A percentile compares a stretch with the other conserved stretches of the same genome.
phyloP scores from a whole-genome alignment of 2,113 vertebrate species.

The Phaethornis superciliosus region DNA sequence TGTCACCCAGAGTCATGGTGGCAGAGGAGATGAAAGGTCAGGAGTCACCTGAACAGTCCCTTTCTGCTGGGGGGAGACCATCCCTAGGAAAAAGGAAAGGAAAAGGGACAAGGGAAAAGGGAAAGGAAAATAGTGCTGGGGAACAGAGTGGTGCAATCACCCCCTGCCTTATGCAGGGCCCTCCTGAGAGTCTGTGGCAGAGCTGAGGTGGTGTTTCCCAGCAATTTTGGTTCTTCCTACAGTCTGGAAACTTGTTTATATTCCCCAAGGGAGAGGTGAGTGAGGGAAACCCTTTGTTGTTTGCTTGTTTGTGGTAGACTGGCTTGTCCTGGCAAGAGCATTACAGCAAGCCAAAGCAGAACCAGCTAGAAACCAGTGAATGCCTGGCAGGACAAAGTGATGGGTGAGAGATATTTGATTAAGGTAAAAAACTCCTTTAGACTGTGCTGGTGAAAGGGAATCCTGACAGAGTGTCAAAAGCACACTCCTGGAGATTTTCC shows the following conservation, averaged over 20 bases:
- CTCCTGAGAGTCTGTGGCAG: neutral
- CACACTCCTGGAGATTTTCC: neutral
- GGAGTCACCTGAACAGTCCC: neutral
- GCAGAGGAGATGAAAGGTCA: neutral
- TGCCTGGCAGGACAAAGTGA: neutral
- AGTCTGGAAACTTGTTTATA: neutral
- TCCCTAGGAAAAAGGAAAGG: neutral
- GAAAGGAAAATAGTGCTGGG: too few species aligned
- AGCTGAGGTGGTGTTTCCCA: neutral
- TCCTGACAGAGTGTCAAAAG: neutral
- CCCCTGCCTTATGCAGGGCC: neutral
- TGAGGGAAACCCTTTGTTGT: constrained; percentile 6
- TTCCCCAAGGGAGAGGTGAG: constrained; percentile 1
- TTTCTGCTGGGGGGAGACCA: neutral
- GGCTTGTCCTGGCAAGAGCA: neutral
- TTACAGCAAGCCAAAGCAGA: constrained; percentile 6
- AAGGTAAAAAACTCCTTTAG: neutral
- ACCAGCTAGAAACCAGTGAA: neutral
- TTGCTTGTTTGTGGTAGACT: neutral
- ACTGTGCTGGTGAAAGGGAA: neutral
- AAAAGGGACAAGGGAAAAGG: too few species aligned
- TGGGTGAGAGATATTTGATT: neutral
- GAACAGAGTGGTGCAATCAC: neutral
- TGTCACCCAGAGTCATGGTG: accelerated
- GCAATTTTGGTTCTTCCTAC: neutral